Percentiles rank a stretch among this genome's conserved stretches.
These are phyloP conservation scores for Octodon degus DNA, from an alignment of 2,113 vertebrate species.

Conservation along the genomic window DNA sequence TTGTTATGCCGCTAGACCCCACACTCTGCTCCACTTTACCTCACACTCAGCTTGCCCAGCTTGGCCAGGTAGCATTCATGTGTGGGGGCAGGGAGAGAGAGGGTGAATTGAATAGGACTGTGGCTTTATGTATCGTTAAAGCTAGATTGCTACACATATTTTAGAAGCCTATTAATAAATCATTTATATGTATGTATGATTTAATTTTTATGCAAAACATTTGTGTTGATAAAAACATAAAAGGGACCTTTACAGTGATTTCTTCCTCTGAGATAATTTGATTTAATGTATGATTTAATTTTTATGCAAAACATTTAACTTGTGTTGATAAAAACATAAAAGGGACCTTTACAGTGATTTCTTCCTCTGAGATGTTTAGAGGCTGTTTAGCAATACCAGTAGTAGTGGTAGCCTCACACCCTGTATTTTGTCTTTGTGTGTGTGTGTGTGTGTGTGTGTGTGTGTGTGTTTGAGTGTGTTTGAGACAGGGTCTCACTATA, in stretches of 20 bases:
- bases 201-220: neutral
- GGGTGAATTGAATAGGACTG: neutral
- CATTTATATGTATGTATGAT: neutral
- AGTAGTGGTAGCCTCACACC: no score
- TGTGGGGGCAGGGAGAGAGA: neutral
- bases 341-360: neutral
- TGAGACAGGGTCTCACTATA: no score
- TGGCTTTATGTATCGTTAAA: neutral
- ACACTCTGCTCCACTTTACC: accelerated
- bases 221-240: neutral
- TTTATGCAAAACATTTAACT: neutral
- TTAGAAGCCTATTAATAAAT: neutral
- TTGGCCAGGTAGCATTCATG: neutral
- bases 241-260: neutral
- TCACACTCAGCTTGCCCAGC: neutral
- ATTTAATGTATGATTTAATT: neutral
- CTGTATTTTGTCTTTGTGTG: neutral
- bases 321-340: neutral
- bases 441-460: no score
- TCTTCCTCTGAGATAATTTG: neutral
- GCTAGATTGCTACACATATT: neutral
- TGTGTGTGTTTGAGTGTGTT: no score
- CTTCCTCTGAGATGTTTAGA: neutral
- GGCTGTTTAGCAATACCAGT: neutral
- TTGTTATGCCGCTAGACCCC: neutral